Base-by-base conservation (phyloP, 2,113 vertebrate species). In the Geococcyx californianus region DNA sequence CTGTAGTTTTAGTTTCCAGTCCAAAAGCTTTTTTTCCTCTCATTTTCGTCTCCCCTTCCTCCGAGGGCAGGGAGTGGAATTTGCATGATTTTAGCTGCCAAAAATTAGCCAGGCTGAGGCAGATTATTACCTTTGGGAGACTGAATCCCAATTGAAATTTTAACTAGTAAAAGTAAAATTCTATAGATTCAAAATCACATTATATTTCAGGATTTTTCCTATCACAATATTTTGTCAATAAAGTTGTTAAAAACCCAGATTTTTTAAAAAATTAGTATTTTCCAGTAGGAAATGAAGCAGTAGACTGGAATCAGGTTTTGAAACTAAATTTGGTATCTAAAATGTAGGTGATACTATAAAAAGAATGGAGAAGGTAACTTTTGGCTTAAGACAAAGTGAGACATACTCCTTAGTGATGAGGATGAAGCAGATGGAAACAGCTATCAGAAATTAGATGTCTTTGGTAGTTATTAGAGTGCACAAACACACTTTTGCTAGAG, bases 361-460 rank as follows among this genome's bases (percentile, higher is more conserved):
- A 76, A 77, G n/a, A 67, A 56, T 21, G 9, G n/a, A 64, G 42
- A 86, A 59, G 4, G 19, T 16, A 56, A 59, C 21, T 80, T 88
- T 17, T 89, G 33, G 89, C 52, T 89, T 78, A 83, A 90, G 78
- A 52, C 51, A 40, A 94, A 95, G 95, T 75, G 73, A 96, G 88
- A 42, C 10, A 68, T 36, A 47, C 28, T 69, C 81, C 79, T 94
- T 88, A 76, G 84, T 79, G 58, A 95, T 85, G 89, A 81, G 31
- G 84, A 91, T 55, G 26, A 96, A 87, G 20, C 51, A 92, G 62
- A 89, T 28, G 63, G 68, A 95, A 96, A 94, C 38, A 93, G 20
- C 64, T 94, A 58, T 90, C 67, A 76, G 89, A 95, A 93, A 94
- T 94, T 84, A 95, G 62, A 92, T 94, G 42, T 59, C 91, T 96